Evolutionary conservation across 2,113 vertebrate species (phyloP).

Genomic region (Tringa solitaria): DNA sequence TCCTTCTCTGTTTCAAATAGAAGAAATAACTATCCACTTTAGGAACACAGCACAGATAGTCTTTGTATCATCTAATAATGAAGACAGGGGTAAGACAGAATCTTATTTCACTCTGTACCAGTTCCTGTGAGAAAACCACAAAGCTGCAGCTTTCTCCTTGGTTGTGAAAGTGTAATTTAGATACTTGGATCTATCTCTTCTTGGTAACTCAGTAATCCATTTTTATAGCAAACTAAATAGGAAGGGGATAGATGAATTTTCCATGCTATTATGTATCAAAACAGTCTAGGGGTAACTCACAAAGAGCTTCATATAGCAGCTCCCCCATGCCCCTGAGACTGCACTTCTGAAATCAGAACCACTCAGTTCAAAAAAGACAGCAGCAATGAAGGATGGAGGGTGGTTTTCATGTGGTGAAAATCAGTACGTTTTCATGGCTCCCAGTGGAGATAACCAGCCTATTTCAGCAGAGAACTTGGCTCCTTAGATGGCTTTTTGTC

Average conservation of each 20-base stretch:
- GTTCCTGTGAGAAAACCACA: background rate
- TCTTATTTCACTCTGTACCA: rapidly evolving
- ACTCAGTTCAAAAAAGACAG: background rate
- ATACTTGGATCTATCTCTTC: background rate
- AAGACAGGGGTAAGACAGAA: background rate
- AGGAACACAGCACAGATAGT: background rate
- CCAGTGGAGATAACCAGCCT: background rate
- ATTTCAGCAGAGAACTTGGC: background rate
- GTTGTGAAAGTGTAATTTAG: background rate
- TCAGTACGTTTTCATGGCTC: background rate
- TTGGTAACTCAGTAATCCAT: background rate
- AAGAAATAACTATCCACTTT: background rate
- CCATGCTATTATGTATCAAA: background rate
- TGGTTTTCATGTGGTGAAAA: background rate
- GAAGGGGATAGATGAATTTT: background rate
- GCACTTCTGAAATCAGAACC: background rate
- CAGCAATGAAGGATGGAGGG: background rate
- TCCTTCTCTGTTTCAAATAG: background rate
- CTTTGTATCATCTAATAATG: background rate
- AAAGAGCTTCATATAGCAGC: background rate
- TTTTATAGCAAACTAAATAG: background rate
- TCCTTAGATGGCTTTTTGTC: background rate
- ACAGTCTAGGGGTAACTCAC: background rate
- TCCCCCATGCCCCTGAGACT: background rate
- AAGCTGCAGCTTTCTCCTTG: background rate